Percentiles rank a stretch among this genome's conserved stretches.
These are phyloP conservation scores for Pomacea canaliculata DNA, from an alignment of 2,888 invertebrate species.

Conservation along the genomic window DNA sequence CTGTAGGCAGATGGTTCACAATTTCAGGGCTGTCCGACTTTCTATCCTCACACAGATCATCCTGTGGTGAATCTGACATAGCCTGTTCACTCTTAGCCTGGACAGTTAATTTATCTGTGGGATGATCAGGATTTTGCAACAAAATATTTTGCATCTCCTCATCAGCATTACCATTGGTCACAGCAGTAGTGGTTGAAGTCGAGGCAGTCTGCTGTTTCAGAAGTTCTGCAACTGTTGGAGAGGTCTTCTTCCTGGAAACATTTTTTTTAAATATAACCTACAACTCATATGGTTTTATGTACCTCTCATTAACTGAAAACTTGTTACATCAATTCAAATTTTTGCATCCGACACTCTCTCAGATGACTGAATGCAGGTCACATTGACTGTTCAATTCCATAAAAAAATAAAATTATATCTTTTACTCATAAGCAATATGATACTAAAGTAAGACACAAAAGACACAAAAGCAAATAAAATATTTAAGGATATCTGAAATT, in stretches of 20 bases:
- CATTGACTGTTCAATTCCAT: too few relatives aligned
- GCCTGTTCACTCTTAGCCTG: constrained; percentile 17
- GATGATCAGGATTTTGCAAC: background rate
- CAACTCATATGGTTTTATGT: too few relatives aligned
- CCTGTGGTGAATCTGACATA: constrained; percentile 42
- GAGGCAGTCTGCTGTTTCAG: constrained; percentile 58
- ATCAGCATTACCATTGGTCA: background rate
- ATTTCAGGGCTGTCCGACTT: constrained; percentile 20
- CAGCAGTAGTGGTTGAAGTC: constrained; percentile 26
- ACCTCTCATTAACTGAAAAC: too few relatives aligned
- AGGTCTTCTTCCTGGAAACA: constrained; percentile 53
- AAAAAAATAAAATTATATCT: too few relatives aligned
- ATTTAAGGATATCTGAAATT: too few relatives aligned
- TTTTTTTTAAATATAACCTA: too few relatives aligned
- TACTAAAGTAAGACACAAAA: too few relatives aligned
- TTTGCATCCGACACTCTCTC: too few relatives aligned
- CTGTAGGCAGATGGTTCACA: constrained; percentile 23
- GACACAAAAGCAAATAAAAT: too few relatives aligned
- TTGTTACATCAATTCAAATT: too few relatives aligned
- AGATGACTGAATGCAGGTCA: too few relatives aligned
- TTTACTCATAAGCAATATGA: too few relatives aligned
- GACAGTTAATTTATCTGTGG: background rate
- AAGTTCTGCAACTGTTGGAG: constrained; percentile 62
- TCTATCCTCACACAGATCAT: constrained; percentile 27
- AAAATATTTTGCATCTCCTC: background rate